phyloP scores from a whole-genome alignment of 1,140 invertebrate genomes.

The Cydia splendana region DNA sequence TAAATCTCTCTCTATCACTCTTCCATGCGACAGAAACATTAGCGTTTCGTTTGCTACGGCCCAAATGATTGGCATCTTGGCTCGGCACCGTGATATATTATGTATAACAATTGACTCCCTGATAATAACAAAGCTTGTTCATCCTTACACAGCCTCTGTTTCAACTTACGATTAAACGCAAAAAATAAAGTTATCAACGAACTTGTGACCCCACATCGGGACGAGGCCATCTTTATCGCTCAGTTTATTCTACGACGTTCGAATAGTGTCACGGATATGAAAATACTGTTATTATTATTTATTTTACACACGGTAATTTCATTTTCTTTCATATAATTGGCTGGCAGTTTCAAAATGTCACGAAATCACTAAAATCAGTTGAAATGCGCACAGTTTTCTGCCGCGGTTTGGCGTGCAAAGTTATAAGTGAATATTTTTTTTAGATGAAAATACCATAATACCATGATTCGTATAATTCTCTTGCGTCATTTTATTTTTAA shows the following conservation, averaged over 20 bases:
- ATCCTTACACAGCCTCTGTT: neutral
- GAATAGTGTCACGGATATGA: conserved; percentile 18
- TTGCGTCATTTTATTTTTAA: conserved; percentile 14
- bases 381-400: neutral
- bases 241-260: conserved; percentile 21
- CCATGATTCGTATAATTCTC: neutral
- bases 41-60: too few relatives aligned
- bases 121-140: neutral
- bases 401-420: neutral
- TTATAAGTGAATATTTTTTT: neutral
- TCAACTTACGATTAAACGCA: conserved; percentile 20
- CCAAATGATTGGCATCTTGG: too few relatives aligned
- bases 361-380: neutral
- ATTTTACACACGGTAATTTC: conserved; percentile 25
- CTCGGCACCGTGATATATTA: too few relatives aligned
- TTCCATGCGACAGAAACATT: too few relatives aligned
- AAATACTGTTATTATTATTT: conserved; percentile 26
- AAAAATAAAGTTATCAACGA: conserved; percentile 19
- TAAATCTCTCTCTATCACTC: too few relatives aligned
- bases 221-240: conserved; percentile 5
- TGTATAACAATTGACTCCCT: neutral
- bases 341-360: conserved; percentile 16
- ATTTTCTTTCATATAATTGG: neutral
- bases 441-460: neutral
- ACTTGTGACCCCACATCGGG: conserved; percentile 3